phyloP scores from a whole-genome alignment of 2,888 invertebrate genomes.

The Pammene fasciana region DNA sequence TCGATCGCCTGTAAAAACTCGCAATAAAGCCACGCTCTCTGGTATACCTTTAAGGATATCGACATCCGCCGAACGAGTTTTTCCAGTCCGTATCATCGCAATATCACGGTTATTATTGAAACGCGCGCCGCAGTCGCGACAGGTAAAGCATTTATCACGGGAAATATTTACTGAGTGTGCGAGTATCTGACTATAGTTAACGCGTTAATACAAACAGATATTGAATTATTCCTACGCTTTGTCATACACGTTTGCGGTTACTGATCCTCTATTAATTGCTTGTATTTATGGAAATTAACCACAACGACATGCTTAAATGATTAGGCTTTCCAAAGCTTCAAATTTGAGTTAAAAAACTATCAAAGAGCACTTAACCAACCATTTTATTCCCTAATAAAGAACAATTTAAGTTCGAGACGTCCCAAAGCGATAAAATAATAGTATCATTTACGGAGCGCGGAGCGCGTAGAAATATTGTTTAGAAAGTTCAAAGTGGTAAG shows the following conservation, averaged over 20 bases:
- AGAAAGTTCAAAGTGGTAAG: conserved; percentile 70
- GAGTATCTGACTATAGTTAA: conserved; percentile 51
- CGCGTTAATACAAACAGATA: conserved; percentile 32
- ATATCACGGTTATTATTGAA: conserved; percentile 83
- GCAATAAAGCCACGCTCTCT: conserved; percentile 51
- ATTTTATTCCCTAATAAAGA: conserved; percentile 33
- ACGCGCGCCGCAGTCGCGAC: conserved; percentile 79
- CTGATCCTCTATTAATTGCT: conserved; percentile 13
- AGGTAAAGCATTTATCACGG: conserved; percentile 80
- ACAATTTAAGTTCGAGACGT: conserved; percentile 21
- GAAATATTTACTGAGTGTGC: conserved; percentile 70
- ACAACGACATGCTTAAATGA: conserved; percentile 20
- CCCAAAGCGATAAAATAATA: conserved; percentile 36
- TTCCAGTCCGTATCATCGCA: conserved; percentile 83
- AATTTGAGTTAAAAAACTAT: conserved; percentile 29
- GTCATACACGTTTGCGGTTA: conserved; percentile 23
- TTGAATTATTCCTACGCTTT: conserved; percentile 31
- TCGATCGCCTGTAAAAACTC: conserved; percentile 38
- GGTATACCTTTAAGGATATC: conserved; percentile 79
- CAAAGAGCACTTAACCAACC: conserved; percentile 17
- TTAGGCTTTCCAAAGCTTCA: conserved; percentile 20
- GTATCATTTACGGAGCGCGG: conserved; percentile 38
- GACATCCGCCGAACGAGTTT: conserved; percentile 82
- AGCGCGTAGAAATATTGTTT: conserved; percentile 61
- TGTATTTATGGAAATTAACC: conserved; percentile 29